A percentile compares a stretch with the other conserved stretches of the same genome.
These are phyloP conservation scores for Mactromeris polynyma DNA, from an alignment of 2,888 invertebrate species.

Conservation along the genomic window DNA sequence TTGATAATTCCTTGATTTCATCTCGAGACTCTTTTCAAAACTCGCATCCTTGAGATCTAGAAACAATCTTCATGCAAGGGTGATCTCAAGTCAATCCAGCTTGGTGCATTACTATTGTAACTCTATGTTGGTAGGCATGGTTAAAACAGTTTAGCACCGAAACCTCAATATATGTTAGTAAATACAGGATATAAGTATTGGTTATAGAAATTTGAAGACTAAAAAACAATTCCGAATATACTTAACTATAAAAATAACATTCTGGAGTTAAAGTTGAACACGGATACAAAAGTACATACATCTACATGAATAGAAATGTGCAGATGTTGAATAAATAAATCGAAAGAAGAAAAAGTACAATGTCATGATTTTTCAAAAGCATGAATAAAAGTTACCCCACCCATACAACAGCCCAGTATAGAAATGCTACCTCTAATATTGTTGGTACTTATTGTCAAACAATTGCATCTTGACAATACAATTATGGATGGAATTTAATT, in stretches of 20 bases:
- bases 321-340: conserved; percentile 9
- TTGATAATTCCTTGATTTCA: no score
- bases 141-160: no score
- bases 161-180: no score
- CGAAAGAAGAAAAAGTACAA: neutral
- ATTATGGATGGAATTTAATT: neutral
- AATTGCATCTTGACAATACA: neutral
- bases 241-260: neutral
- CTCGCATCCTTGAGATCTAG: no score
- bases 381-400: neutral
- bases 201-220: no score
- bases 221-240: neutral
- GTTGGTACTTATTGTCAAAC: neutral
- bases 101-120: no score
- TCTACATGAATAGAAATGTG: neutral
- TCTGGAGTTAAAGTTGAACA: neutral
- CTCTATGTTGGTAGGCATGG: no score
- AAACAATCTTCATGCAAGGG: no score
- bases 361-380: neutral
- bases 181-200: no score
- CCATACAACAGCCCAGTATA: neutral
- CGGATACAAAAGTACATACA: neutral
- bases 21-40: no score
- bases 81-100: no score
- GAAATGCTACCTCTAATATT: neutral